Evolutionary conservation across 2,113 vertebrate genomes (phyloP).

Genomic region (Brachypteracias leptosomus): DNA sequence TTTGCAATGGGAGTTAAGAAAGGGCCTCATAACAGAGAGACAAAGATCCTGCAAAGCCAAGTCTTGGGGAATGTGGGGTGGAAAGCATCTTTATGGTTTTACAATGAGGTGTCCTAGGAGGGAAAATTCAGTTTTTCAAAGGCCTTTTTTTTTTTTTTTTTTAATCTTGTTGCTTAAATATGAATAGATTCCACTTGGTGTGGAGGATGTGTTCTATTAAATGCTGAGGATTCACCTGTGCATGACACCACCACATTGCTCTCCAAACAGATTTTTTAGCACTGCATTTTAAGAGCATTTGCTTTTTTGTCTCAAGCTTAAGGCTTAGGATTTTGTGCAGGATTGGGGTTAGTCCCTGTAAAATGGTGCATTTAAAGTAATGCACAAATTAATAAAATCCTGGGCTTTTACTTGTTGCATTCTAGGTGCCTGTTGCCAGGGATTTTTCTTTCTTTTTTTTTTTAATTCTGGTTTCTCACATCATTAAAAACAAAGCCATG

Average conservation of each 20-base stretch:
- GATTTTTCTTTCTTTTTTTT: background rate
- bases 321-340: conserved; percentile 42
- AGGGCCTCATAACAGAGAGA: background rate
- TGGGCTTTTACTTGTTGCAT: background rate
- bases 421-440: background rate
- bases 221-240: conserved; percentile 28
- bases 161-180: background rate
- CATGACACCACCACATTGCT: background rate
- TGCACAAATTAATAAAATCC: conserved; percentile 44
- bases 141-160: background rate
- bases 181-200: background rate
- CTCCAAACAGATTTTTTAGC: background rate
- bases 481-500: conserved; percentile 9
- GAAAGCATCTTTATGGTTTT: background rate
- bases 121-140: background rate
- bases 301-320: conserved; percentile 62
- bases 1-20: background rate
- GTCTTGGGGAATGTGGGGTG: background rate
- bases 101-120: background rate
- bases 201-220: background rate
- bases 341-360: conserved; percentile 50
- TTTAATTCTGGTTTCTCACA: background rate
- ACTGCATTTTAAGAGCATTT: background rate
- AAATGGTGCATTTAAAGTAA: conserved; percentile 20
- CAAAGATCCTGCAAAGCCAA: background rate